These are phyloP conservation scores for Stichodactyla mertensii DNA, from an alignment of 64 coral and sea anemone genomes.

Conservation along the genomic window DNA sequence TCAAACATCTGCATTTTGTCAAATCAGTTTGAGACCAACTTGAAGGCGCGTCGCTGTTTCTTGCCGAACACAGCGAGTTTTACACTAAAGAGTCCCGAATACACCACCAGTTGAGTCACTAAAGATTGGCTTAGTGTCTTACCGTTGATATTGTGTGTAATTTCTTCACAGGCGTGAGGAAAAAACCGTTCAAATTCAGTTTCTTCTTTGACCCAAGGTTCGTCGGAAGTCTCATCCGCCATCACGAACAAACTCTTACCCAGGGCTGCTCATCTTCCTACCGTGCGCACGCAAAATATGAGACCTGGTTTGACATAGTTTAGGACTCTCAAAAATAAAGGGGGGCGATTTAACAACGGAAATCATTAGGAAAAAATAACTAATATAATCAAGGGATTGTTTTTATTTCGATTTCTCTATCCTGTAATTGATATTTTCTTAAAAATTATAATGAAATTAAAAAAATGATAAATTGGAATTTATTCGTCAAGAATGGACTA, in stretches of 20 bases:
- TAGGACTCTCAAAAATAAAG: background rate
- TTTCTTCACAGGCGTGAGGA: background rate
- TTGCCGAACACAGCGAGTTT: background rate
- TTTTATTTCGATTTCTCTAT: too few species aligned
- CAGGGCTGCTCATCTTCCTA: background rate
- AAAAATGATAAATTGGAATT: too few species aligned
- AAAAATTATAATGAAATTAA: too few species aligned
- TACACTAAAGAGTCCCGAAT: background rate
- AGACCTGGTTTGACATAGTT: background rate
- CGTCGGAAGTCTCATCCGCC: constrained; percentile 2
- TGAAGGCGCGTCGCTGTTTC: constrained; percentile 5
- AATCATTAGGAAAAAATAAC: too few species aligned
- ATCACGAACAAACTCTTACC: background rate
- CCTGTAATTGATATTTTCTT: too few species aligned
- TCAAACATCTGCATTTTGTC: constrained; percentile 11
- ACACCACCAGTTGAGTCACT: background rate
- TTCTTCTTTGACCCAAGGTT: constrained; percentile 15
- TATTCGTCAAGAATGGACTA: too few species aligned
- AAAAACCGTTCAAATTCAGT: background rate
- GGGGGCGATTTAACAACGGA: background rate
- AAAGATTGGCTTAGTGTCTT: background rate
- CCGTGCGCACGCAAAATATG: background rate
- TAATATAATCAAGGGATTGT: too few species aligned
- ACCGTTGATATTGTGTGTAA: background rate
- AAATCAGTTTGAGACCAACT: background rate